A percentile compares a stretch with the other conserved stretches of the same genome.
Evolutionary conservation across 2,113 vertebrate genomes (phyloP).

Genomic region (Heterotilapia buettikoferi): DNA sequence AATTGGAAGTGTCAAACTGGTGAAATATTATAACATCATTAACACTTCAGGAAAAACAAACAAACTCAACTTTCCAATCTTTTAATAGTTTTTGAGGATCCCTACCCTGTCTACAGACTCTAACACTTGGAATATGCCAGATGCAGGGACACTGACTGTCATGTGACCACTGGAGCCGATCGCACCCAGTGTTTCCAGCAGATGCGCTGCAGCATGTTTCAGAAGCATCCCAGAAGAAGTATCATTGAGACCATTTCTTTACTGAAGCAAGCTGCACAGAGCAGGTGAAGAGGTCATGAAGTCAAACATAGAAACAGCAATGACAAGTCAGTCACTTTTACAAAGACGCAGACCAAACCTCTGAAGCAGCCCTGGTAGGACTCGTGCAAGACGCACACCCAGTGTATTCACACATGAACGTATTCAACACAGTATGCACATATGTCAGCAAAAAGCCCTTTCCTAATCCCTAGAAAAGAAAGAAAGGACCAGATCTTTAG

Average conservation of each 20-base stretch:
- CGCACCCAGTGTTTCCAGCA: background rate
- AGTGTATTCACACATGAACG: accelerated
- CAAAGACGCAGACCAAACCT: background rate
- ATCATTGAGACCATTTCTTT: background rate
- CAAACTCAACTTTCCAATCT: background rate
- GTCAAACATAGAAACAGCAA: background rate
- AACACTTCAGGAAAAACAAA: background rate
- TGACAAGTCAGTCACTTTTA: background rate
- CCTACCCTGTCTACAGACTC: background rate
- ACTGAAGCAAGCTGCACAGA: background rate
- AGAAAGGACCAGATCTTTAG: background rate
- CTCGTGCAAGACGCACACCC: background rate
- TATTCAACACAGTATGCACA: background rate
- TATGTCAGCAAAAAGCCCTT: background rate
- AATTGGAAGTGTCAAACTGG: background rate
- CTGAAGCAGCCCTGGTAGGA: background rate
- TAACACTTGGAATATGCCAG: background rate
- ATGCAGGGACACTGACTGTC: background rate
- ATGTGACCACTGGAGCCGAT: background rate
- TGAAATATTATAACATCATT: background rate
- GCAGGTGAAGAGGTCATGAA: background rate
- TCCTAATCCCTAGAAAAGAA: background rate
- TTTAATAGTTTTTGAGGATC: background rate
- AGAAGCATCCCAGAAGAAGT: background rate
- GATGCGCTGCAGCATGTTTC: background rate